phyloP scores from a whole-genome alignment of 2,113 vertebrate genomes.

The Mormyrus lacerda region DNA sequence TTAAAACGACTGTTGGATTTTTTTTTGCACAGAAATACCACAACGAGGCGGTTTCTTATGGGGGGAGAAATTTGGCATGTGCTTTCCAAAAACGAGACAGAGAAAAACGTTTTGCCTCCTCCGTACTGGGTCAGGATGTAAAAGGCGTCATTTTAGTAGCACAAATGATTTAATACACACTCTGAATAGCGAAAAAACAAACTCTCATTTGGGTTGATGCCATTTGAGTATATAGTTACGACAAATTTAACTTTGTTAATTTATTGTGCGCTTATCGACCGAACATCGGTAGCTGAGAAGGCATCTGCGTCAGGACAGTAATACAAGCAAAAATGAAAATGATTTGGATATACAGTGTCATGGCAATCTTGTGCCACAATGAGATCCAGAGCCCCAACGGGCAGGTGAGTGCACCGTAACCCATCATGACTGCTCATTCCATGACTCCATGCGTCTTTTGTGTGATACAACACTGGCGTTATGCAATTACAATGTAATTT shows the following conservation, averaged over 20 bases:
- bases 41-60: slow-evolving; percentile 38
- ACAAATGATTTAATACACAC: slow-evolving; percentile 10
- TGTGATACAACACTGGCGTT: not conserved
- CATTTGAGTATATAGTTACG: not conserved
- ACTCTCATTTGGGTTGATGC: not conserved
- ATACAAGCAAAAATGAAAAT: slow-evolving; percentile 38
- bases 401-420: slow-evolving; percentile 51
- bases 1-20: slow-evolving; percentile 21
- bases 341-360: slow-evolving; percentile 35
- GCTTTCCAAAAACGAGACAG: slow-evolving; percentile 28
- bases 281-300: not conserved
- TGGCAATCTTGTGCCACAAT: slow-evolving; percentile 44
- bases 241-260: not conserved
- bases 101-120: slow-evolving; percentile 31
- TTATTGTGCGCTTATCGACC: not conserved
- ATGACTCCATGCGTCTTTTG: not conserved
- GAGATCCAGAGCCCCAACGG: slow-evolving; percentile 37
- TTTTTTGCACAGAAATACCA: slow-evolving; percentile 31
- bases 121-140: slow-evolving; percentile 23
- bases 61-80: slow-evolving; percentile 51
- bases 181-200: not conserved
- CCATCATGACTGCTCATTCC: not conserved
- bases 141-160: slow-evolving; percentile 33
- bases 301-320: not conserved
- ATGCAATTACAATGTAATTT: not conserved